phyloP scores from a whole-genome alignment of 2,113 vertebrate genomes.

The Camelus bactrianus region DNA sequence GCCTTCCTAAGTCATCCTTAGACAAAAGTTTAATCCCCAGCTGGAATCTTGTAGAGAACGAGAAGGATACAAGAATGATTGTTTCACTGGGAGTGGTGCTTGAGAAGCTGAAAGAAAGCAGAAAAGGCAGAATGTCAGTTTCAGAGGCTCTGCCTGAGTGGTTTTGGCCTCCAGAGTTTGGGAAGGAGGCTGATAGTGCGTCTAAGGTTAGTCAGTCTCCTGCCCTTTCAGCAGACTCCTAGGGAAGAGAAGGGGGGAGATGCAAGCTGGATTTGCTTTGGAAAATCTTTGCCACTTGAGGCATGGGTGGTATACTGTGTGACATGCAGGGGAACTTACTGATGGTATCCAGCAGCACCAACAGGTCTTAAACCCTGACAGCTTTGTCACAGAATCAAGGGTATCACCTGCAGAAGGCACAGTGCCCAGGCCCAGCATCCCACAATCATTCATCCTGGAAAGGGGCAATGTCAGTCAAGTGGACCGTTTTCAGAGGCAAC shows the following conservation, averaged over 20 bases:
- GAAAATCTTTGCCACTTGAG: not conserved
- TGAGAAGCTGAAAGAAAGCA: not conserved
- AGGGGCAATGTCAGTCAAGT: not conserved
- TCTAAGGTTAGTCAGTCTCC: not conserved
- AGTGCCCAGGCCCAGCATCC: not conserved
- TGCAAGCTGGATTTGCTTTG: not conserved
- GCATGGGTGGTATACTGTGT: not conserved
- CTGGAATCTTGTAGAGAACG: not conserved
- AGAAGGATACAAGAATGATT: not conserved
- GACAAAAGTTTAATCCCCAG: not conserved
- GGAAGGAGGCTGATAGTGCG: rapidly evolving
- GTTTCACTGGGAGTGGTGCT: not conserved
- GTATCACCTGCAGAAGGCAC: not conserved
- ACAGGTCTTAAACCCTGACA: not conserved
- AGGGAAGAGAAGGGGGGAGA: not conserved
- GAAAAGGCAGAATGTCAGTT: not conserved
- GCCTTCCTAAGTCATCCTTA: not conserved
- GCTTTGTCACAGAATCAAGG: not conserved
- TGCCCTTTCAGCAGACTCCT: not conserved
- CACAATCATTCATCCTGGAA: not conserved
- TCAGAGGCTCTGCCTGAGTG: not conserved
- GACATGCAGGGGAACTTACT: not conserved
- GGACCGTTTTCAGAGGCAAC: not conserved
- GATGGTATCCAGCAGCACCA: not conserved
- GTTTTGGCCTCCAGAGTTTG: not conserved